Percentiles rank a stretch among this genome's conserved stretches.
Evolutionary conservation across 2,797 vertebrate genomes (phyloP).

Genomic region (Mus caroli): DNA sequence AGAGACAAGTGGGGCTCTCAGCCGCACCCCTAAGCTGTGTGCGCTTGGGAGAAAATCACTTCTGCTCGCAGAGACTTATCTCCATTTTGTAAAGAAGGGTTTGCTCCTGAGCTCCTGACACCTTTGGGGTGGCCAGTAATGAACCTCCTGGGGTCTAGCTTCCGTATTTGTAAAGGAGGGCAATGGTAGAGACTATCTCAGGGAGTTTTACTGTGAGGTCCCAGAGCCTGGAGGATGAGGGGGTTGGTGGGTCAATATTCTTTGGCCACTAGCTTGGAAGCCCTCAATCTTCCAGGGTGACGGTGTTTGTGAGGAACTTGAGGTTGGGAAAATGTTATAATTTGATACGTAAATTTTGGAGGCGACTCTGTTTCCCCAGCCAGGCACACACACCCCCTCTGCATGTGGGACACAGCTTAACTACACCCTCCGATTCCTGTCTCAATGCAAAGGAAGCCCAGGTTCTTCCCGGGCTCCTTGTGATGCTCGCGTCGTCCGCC

Average conservation of each 20-base stretch:
- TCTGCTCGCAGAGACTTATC: neutral
- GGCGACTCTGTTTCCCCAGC: neutral
- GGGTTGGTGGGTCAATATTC: neutral
- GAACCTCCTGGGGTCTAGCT: neutral
- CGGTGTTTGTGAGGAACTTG: neutral
- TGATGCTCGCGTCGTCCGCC: accelerated
- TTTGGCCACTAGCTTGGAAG: neutral
- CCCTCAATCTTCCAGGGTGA: neutral
- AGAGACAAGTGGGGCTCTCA: neutral
- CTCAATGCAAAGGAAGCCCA: neutral
- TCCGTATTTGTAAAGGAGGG: neutral
- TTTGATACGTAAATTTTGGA: neutral
- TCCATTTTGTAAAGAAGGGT: neutral
- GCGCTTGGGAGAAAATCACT: neutral
- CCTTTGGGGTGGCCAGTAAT: no score
- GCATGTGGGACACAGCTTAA: neutral
- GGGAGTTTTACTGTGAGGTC: neutral
- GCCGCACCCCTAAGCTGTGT: neutral
- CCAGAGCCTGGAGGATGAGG: neutral
- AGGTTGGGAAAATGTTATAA: neutral
- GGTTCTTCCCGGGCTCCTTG: neutral
- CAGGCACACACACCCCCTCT: neutral
- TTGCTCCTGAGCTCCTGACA: neutral
- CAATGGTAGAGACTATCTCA: neutral
- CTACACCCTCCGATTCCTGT: neutral